Conservation (phyloP, 2,797 vertebrate genomes). For the Lindbergichthys nudifrons region DNA sequence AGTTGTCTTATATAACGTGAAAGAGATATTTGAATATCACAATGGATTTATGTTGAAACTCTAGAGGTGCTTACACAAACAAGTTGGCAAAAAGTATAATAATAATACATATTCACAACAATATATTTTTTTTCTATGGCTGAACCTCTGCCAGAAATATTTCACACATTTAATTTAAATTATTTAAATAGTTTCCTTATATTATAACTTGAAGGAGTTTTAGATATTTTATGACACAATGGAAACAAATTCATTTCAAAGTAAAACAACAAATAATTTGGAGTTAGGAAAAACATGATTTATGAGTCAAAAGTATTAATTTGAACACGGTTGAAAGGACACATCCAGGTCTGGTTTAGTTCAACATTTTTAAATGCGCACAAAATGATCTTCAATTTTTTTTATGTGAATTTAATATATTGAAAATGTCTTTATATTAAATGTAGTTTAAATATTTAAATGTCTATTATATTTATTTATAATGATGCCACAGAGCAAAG, state of each 20-base stretch:
- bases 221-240: neutral
- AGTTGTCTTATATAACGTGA: neutral
- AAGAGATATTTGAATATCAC: neutral
- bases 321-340: too few species aligned
- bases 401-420: conserved; percentile 36
- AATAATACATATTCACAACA: neutral
- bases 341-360: neutral
- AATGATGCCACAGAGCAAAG: too few species aligned
- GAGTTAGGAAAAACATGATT: too few species aligned
- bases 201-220: too few species aligned
- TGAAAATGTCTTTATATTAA: conserved; percentile 28
- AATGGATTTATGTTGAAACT: neutral
- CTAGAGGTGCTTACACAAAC: neutral
- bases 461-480: too few species aligned
- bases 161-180: too few species aligned
- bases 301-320: too few species aligned
- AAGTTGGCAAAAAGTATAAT: neutral
- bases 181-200: too few species aligned
- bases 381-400: neutral
- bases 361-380: too few species aligned
- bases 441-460: neutral
- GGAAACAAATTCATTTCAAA: neutral
- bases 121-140: neutral
- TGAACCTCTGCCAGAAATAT: too few species aligned
- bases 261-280: neutral